Evolutionary conservation across 2,113 vertebrate genomes (phyloP), one percentile per base, ranked within the genome.

Genomic region (Raja brachyura): DNA sequence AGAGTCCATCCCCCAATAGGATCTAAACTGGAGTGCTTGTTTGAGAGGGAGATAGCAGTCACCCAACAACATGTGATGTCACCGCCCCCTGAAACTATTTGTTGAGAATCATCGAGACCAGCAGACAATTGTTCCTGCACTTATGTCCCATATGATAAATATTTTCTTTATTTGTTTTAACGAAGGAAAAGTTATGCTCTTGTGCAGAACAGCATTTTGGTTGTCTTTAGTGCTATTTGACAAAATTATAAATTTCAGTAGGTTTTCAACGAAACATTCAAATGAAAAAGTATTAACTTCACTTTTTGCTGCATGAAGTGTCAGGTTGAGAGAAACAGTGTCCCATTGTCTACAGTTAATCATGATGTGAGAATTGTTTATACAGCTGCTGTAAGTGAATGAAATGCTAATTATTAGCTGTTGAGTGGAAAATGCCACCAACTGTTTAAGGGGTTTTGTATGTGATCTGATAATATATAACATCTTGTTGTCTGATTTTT

Each of bases 351-450:
- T 81, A 54, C 48, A 54, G 16, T 81, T 54, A 81, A 25, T 81
- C 78, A 56, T 14, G 48, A 56, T 81, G 78, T 54, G 54, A 81
- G 48, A 81, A 56, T 81, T 81, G 78, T 81, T 81, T 81, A 81
- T 54, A 81, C 78, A 81, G 78, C 78, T 81, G 78, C 48, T 81
- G 18, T 81, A 54, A 56, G 78, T 81, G 39, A 81, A 8, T 81
- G 78, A 54, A 81, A 56, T 25, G 18, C 48, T 81, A 54, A 81
- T 81, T 81, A 81, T 54, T 54, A 81, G 78, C 78, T 81, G 78
- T 81, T 81, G 39, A 81, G 78, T 54, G 75, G 39, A 54, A 81
- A 81, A 81, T 81, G 48, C 39, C 78, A 81, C 39, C 78, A 81
- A 81, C 78, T 81, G 48, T 25, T 81, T 25, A 54, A 81, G 39